phyloP scores from a whole-genome alignment of 2,888 invertebrate species.

The Hypsopygia costalis region DNA sequence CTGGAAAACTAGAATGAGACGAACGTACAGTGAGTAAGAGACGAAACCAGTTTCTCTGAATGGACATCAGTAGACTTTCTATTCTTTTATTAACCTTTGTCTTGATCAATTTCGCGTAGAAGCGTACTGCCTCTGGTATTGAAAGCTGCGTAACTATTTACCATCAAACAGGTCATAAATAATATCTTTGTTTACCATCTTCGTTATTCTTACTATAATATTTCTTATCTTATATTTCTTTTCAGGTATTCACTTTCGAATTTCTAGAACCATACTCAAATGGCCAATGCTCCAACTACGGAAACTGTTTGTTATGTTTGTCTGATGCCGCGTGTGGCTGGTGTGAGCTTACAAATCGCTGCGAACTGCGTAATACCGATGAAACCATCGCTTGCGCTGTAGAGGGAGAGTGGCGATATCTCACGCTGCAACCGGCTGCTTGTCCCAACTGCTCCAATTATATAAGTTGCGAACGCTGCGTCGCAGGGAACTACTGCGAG shows the following conservation, averaged over 20 bases:
- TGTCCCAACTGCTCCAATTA: constrained; percentile 95
- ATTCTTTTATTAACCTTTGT: too few species aligned
- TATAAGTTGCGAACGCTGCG: constrained; percentile 93
- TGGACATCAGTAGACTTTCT: too few species aligned
- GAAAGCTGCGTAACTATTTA: too few species aligned
- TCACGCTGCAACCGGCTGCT: constrained; percentile 89
- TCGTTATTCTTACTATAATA: too few species aligned
- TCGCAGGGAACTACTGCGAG: constrained; percentile 89
- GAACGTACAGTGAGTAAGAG: too few species aligned
- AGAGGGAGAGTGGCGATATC: constrained; percentile 86
- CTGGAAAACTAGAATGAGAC: too few species aligned
- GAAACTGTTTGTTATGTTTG: constrained; percentile 92
- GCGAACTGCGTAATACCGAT: constrained; percentile 84
- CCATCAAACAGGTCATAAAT: too few species aligned
- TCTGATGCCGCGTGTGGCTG: constrained; percentile 95
- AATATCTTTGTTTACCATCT: too few species aligned
- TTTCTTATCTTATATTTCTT: too few species aligned
- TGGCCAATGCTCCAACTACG: constrained; percentile 87
- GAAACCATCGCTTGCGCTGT: constrained; percentile 82
- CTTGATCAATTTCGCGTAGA: too few species aligned
- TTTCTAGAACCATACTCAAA: constrained; percentile 93
- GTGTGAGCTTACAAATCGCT: constrained; percentile 89
- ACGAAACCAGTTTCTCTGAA: too few species aligned
- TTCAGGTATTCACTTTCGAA: constrained; percentile 89
- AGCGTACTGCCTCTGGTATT: too few species aligned